Base-by-base conservation (phyloP, 2,797 vertebrate species). In the Diceros bicornis region DNA sequence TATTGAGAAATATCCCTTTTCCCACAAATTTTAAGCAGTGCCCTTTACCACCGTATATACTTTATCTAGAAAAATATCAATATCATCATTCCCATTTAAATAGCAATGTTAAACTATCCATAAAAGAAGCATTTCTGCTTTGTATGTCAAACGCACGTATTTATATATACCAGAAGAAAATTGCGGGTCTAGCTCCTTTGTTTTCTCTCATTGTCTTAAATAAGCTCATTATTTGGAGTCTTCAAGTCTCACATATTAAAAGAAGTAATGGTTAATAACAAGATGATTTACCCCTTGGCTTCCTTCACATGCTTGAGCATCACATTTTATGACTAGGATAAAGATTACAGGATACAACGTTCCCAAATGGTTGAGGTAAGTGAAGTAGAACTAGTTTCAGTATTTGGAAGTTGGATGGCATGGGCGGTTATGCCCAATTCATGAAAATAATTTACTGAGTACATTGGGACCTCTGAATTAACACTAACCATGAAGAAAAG, bases 131-230 rank as follows among this genome's bases (percentile, higher is more conserved):
- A 68, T 66, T 82, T 57, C 78, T 57, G 10, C 29, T 59, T 91
- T 81, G n/a, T 88, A 4, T 91, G 50, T 75, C 47, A 91, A 37
- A 27, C 71, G 25, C 5, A 93, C 64, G 17, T 64, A 77, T 86
- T 91, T 93, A 72, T 61, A n/a, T 4, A n/a, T 6, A 89, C 32
- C 52, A 90, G 44, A 91, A 79, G 52, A 29, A 16, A 95, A 83
- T 37, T n/a, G 66, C 71, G 5, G 29, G 27, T 68, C 79, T 93
- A 82, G 11, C 21, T 89, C 34, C 74, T 85, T 57, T 78, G 32
- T 92, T 96, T 95, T 96, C 69, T 95, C 66, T 25, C 52, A 34
- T 68, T 96, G 90, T 93, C 59, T 81, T 68, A 71, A 89, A 61
- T 59, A 94, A 93, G 21, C 44, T 87, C 52, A 92, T 89, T 62